Evolutionary conservation across 2,888 invertebrate genomes (phyloP), one percentile per base, ranked within the genome.

Genomic region (Xestia sexstrigata): DNA sequence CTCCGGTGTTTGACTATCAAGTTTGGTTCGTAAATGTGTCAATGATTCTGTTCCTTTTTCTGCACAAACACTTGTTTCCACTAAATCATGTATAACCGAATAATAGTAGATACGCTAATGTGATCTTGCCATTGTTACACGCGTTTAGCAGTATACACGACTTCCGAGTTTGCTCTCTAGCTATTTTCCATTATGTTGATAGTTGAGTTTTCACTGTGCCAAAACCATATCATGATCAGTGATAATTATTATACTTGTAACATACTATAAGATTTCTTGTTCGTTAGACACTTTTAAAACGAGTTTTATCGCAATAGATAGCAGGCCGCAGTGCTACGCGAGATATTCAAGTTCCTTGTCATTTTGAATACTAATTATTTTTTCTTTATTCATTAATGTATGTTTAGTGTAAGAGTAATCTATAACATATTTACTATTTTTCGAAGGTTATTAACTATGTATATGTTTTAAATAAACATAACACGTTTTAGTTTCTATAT

Each of bases 211-310:
- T 92, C 90, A 92, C 91, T 93, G 94, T 94, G 94, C 94, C 94
- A 94, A 94, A 95, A 95, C 93, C 95, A 96, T 96, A 96, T 96
- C 95, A 94, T 94, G 84, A 93, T 94, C 94, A 93, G 95, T 94
- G 95, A 95, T 95, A 94, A 90, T 93, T 91, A 90, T 92, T 93
- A 79, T 87, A 85, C 75, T 82, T 82, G 78, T 85, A 87, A 85
- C 68, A 79, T 82, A 90, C 87, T 89, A 86, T 92, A 93, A 91
- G 90, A 88, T 87, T 85, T 88, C 81, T 89, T 87, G 86, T 91
- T 89, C 87, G 87, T 89, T 90, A 90, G 88, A 91, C 85, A 84
- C 81, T 80, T 87, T 79, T 81, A 68, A 80, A 84, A 76, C 71
- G 80, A 81, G 63, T 78, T 87, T 81, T 79, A 86, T 80, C 84